Conservation (phyloP, 1,140 invertebrate species). For the Myzus persicae region DNA sequence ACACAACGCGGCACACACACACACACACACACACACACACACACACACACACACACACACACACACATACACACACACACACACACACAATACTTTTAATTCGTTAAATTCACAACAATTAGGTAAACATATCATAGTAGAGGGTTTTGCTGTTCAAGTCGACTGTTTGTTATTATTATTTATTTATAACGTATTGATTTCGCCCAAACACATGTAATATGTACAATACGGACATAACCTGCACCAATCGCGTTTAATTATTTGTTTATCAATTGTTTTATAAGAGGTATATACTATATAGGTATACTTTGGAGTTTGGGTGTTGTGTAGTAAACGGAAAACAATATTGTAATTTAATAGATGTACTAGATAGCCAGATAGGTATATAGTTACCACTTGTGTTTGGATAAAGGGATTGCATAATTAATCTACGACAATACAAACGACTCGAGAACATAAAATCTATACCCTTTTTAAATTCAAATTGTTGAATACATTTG, state of each 20-base stretch:
- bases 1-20: neutral
- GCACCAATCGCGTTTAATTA: neutral
- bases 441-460: neutral
- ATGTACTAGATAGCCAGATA: too few relatives aligned
- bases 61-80: neutral
- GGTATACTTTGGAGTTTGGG: neutral
- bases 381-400: neutral
- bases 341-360: neutral
- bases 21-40: too few relatives aligned
- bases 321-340: neutral
- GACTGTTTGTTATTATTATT: neutral
- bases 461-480: neutral
- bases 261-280: neutral
- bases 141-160: neutral
- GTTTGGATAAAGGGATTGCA: neutral
- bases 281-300: too few relatives aligned
- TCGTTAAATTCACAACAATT: neutral
- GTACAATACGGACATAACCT: too few relatives aligned
- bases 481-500: neutral
- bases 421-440: neutral
- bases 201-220: too few relatives aligned
- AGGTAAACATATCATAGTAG: neutral
- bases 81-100: neutral
- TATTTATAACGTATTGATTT: neutral
- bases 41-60: neutral